These are phyloP conservation scores for Toxotes chatareus DNA, from an alignment of 2,113 vertebrate species.

Conservation along the genomic window DNA sequence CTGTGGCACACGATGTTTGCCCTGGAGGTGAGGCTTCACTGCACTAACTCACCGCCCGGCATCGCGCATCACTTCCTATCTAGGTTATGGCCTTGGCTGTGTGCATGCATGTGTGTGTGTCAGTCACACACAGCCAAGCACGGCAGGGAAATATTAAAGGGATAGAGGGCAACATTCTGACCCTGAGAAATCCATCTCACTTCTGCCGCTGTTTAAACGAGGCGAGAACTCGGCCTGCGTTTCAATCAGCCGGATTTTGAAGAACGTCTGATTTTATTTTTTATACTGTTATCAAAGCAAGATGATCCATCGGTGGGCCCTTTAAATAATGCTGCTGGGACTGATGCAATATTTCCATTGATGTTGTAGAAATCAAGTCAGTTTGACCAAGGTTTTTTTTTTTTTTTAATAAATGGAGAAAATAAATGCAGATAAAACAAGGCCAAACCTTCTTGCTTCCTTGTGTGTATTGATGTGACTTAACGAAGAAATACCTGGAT, in stretches of 20 bases:
- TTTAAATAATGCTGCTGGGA: no score
- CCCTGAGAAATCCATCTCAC: neutral
- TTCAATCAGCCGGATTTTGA: neutral
- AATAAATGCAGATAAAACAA: neutral
- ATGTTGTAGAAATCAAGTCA: neutral
- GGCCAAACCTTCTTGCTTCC: neutral
- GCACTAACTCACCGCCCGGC: conserved; percentile 38
- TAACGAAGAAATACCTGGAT: neutral
- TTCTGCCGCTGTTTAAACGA: neutral
- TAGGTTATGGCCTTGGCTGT: conserved; percentile 70
- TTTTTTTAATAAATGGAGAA: no score
- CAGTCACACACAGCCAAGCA: conserved; percentile 21
- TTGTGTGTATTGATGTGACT: neutral
- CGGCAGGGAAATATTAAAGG: conserved; percentile 22
- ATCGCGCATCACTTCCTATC: conserved; percentile 81
- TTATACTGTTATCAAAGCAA: neutral
- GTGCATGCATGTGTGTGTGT: conserved; percentile 20
- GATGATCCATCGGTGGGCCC: no score
- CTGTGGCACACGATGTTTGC: conserved; percentile 51
- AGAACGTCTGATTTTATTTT: neutral
- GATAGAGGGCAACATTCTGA: conserved; percentile 18
- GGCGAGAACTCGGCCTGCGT: neutral
- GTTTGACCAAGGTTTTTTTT: neutral
- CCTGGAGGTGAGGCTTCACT: conserved; percentile 56
- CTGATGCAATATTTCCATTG: no score